Evolutionary conservation across 2,113 vertebrate species (phyloP).

Genomic region (Oryzias celebensis): DNA sequence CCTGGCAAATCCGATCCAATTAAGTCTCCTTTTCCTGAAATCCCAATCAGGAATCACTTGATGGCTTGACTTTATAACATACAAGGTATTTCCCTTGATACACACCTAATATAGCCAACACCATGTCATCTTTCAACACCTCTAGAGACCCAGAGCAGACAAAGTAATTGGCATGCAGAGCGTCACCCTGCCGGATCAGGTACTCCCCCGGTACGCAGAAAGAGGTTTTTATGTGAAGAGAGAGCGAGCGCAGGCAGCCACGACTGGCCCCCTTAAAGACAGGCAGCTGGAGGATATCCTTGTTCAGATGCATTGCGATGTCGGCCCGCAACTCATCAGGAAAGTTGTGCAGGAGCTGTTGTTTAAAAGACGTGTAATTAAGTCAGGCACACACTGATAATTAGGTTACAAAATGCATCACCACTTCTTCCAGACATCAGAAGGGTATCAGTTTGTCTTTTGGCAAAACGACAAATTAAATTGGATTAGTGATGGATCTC

Average conservation of each 20-base stretch:
- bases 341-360: slow-evolving; percentile 93
- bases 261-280: slow-evolving; percentile 91
- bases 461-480: slow-evolving; percentile 19
- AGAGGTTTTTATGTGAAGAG: slow-evolving; percentile 93
- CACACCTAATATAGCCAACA: slow-evolving; percentile 94
- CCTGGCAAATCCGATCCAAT: slow-evolving; percentile 90
- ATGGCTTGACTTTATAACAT: background rate
- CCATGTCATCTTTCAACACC: slow-evolving; percentile 90
- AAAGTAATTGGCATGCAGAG: slow-evolving; percentile 92
- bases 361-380: slow-evolving; percentile 38
- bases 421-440: slow-evolving; percentile 43
- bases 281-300: slow-evolving; percentile 94
- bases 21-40: slow-evolving; percentile 92
- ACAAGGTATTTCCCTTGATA: slow-evolving; percentile 6
- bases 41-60: background rate
- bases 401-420: slow-evolving; percentile 29
- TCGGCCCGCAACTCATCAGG: slow-evolving; percentile 94
- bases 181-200: slow-evolving; percentile 90
- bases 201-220: slow-evolving; percentile 96
- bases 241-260: slow-evolving; percentile 93
- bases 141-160: slow-evolving; percentile 96
- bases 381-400: slow-evolving; percentile 43
- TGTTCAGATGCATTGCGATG: slow-evolving; percentile 96
- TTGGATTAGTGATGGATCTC: slow-evolving; percentile 3
- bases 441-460: slow-evolving; percentile 13